phyloP scores from a whole-genome alignment of 2,888 invertebrate species.

The Agonopterix subpropinquella region DNA sequence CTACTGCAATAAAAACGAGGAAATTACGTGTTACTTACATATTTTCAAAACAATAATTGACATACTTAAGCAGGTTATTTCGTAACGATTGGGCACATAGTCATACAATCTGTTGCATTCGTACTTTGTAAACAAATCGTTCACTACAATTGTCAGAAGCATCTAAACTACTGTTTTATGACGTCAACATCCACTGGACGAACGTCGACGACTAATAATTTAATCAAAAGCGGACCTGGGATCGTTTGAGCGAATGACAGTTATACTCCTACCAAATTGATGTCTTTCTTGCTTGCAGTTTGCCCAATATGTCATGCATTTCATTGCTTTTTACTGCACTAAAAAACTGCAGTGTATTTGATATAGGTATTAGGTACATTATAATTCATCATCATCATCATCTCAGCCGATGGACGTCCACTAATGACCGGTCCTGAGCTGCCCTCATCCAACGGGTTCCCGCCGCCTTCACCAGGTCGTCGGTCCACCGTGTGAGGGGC shows the following conservation, averaged over 20 bases:
- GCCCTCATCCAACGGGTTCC: too few species aligned
- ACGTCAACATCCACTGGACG: constrained; percentile 7
- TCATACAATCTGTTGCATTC: constrained; percentile 12
- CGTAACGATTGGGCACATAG: not conserved
- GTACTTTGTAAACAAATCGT: constrained; percentile 16
- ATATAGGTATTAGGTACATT: too few species aligned
- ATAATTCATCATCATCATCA: too few species aligned
- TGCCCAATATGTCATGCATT: too few species aligned
- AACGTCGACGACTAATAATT: constrained; percentile 45
- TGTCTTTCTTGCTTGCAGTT: too few species aligned
- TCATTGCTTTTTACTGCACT: too few species aligned
- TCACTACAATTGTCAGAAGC: constrained; percentile 10
- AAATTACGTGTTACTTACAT: not conserved
- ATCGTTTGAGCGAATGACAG: constrained; percentile 1
- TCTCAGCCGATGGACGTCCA: too few species aligned
- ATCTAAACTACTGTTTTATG: constrained; percentile 24
- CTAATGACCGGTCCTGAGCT: too few species aligned
- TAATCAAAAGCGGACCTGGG: constrained; percentile 36
- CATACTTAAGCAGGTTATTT: constrained; percentile 6
- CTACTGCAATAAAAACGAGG: not conserved
- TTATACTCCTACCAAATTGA: not conserved
- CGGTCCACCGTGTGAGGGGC: too few species aligned
- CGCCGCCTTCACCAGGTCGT: too few species aligned
- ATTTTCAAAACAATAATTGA: constrained; percentile 4
- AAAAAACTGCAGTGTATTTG: too few species aligned